Conservation (phyloP, 2,797 vertebrate genomes). For the Epinephelus malabaricus region DNA sequence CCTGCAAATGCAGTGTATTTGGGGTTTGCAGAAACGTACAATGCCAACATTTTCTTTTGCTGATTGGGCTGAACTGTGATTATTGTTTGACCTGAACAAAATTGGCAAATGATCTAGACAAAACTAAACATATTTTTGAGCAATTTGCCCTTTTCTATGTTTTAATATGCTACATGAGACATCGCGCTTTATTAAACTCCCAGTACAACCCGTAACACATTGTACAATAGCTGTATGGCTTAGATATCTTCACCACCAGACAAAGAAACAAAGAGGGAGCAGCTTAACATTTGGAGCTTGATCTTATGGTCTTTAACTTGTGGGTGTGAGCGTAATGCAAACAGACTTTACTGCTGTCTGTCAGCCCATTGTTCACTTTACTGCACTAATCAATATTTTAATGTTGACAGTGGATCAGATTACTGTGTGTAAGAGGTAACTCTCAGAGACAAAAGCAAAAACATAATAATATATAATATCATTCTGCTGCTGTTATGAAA, state of each 20-base stretch:
- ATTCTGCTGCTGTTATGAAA: background rate
- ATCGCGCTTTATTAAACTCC: background rate
- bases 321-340: conserved; percentile 5
- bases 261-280: background rate
- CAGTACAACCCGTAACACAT: background rate
- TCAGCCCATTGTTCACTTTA: conserved; percentile 8
- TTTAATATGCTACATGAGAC: background rate
- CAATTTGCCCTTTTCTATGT: background rate
- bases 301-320: background rate
- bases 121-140: background rate
- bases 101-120: background rate
- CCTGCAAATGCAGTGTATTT: no score
- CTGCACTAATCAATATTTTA: conserved; percentile 34
- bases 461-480: no score
- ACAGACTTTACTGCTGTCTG: conserved; percentile 7
- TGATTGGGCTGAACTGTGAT: background rate
- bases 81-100: background rate
- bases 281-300: background rate
- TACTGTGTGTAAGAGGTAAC: background rate
- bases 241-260: background rate
- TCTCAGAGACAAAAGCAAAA: background rate
- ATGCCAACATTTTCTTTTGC: no score
- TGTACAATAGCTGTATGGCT: background rate
- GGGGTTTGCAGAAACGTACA: no score
- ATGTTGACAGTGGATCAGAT: conserved; percentile 1